Conservation (phyloP, 2,888 invertebrate genomes). For the Pristionchus arcanus region DNA sequence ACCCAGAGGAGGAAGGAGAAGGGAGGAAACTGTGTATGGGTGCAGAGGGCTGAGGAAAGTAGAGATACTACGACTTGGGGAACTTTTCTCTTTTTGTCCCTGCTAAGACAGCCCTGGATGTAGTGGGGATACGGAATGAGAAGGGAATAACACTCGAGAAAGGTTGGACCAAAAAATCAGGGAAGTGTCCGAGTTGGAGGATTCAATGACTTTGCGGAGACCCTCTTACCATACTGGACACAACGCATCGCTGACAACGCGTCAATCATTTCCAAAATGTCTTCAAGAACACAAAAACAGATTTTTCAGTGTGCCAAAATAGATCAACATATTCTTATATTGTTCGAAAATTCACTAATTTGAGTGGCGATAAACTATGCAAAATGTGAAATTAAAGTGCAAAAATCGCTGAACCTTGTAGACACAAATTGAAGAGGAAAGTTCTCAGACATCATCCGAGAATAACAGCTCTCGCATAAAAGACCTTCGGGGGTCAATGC, state of each 20-base stretch:
- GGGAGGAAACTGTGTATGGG: background rate
- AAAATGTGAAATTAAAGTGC: too few relatives aligned
- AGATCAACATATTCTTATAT: too few relatives aligned
- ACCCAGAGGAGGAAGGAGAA: background rate
- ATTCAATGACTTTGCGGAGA: background rate
- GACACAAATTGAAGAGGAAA: background rate
- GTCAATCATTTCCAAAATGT: background rate
- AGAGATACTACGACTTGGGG: background rate
- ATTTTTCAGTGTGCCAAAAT: too few relatives aligned
- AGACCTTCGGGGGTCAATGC: background rate
- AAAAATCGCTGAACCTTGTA: too few relatives aligned
- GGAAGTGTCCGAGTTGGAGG: background rate
- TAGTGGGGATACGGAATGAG: too few relatives aligned
- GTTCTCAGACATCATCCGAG: background rate
- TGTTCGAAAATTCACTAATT: too few relatives aligned
- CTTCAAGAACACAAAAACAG: background rate
- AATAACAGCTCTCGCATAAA: background rate
- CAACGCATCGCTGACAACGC: background rate
- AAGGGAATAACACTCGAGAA: too few relatives aligned
- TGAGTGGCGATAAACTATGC: too few relatives aligned
- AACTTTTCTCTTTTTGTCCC: too few relatives aligned
- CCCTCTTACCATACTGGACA: background rate
- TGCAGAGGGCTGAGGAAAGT: background rate
- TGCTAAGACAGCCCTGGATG: too few relatives aligned
- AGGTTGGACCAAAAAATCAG: too few relatives aligned